Evolutionary conservation across 2,797 vertebrate species (phyloP), one percentile per base, ranked within the genome.

Genomic region (Peromyscus melanophrys): DNA sequence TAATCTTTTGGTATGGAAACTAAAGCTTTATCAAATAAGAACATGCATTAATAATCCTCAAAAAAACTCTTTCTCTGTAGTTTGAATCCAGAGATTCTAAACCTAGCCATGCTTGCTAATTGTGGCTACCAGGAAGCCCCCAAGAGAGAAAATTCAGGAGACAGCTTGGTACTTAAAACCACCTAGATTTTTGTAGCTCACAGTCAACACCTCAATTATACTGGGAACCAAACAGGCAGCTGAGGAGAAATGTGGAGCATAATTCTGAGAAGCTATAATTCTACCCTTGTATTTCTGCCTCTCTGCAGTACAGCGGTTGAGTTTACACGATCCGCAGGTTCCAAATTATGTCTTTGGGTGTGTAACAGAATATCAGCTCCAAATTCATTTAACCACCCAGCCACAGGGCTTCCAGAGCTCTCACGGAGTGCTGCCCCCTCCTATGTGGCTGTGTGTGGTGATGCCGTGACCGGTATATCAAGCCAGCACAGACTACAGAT

Each of bases 141-240:
- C 59, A 78, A 73, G 23, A 82, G 25, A 90, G 37, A 89, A 93
- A 96, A 61, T 77, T 96, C 75, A 52, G n/a, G 71, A 73, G 34
- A 91, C 27, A 91, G 21, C 46, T 80, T 77, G 27, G 59, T 87
- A 89, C 57, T 78, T 71, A 82, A 94, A 97, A 71, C 55, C 96
- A 84, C 83, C 37, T 82, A 77, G 37, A 88, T 65, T 76, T 86
- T 82, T 97, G 84, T 95, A 82, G 90, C 57, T 55, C 61, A 46
- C 40, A 52, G 52, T 67, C 80, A 95, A 95, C 40, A 81, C 52
- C 75, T 90, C 95, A 93, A 95, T 94, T 85, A 96, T 31, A 85
- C 84, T 88, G 37, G 63, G 73, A 95, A 96, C 73, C 75, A 88
- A 52, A 13, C 61, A 57, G 43, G 71, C 49, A 65, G 77, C 52